Conservation (phyloP, 2,797 vertebrate genomes). For the Bucorvus abyssinicus region DNA sequence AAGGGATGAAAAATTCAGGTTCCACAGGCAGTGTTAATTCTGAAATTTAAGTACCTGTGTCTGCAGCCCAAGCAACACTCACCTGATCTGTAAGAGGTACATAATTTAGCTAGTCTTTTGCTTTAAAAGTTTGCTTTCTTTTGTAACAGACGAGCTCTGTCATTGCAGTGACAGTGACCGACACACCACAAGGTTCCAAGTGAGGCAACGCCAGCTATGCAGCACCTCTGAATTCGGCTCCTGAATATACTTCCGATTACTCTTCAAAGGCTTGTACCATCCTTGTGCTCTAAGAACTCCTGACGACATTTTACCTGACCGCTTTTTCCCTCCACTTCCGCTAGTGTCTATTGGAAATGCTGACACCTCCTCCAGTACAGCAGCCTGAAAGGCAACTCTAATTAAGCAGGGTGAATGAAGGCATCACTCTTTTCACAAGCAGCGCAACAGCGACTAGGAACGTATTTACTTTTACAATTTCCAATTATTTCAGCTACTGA, state of each 20-base stretch:
- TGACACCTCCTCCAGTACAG: neutral
- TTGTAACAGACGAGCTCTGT: neutral
- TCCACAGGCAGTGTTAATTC: neutral
- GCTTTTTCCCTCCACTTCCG: neutral
- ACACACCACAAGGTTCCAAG: neutral
- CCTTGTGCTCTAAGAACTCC: neutral
- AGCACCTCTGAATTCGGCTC: neutral
- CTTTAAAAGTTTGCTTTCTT: neutral
- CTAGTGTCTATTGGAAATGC: neutral
- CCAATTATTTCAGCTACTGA: neutral
- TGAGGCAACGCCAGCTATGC: neutral
- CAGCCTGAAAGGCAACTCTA: neutral
- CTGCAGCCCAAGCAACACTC: neutral
- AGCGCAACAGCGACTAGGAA: neutral
- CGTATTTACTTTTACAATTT: neutral
- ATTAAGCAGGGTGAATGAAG: neutral
- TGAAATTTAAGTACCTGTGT: neutral
- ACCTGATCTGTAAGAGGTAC: neutral
- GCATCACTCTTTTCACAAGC: neutral
- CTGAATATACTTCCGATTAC: neutral
- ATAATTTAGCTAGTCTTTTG: neutral
- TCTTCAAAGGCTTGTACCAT: neutral
- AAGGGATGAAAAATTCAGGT: neutral
- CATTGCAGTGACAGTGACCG: neutral
- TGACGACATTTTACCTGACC: neutral